Evolutionary conservation across 1,140 invertebrate species (phyloP).

Genomic region (Drosophila nikananu): DNA sequence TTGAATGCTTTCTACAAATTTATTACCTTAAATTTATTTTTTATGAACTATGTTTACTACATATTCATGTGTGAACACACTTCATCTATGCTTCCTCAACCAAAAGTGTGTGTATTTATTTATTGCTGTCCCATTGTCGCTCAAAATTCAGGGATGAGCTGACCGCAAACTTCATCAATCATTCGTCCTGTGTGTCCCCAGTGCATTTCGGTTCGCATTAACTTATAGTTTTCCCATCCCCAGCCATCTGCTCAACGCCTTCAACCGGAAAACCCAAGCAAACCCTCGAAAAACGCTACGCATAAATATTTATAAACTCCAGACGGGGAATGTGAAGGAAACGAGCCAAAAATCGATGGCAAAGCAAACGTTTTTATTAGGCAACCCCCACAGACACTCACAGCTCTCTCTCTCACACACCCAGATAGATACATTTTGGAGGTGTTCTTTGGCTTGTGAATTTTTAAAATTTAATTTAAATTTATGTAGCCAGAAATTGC

Average conservation of each 20-base stretch:
- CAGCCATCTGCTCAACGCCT: slow-evolving; percentile 20
- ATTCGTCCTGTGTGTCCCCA: slow-evolving; percentile 1
- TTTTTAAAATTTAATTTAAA: slow-evolving; percentile 84
- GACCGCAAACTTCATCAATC: slow-evolving; percentile 38
- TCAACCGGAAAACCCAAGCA: slow-evolving; percentile 10
- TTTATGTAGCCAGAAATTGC: slow-evolving; percentile 63
- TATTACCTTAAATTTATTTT: not conserved
- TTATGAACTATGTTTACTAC: not conserved
- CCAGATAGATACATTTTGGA: slow-evolving; percentile 9
- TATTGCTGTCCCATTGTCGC: slow-evolving; percentile 42
- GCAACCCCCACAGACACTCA: slow-evolving; percentile 3
- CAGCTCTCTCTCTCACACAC: slow-evolving; percentile 1
- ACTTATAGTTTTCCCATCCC: slow-evolving; percentile 48
- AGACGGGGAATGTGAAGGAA: slow-evolving; percentile 40
- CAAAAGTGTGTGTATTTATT: slow-evolving; percentile 3
- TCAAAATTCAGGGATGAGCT: slow-evolving; percentile 3
- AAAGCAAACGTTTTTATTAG: slow-evolving; percentile 57
- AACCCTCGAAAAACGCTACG: slow-evolving; percentile 31
- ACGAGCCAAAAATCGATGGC: slow-evolving; percentile 68
- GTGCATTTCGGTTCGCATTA: slow-evolving; percentile 32
- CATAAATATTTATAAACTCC: slow-evolving; percentile 78
- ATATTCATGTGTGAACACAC: no score
- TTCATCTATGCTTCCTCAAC: no score
- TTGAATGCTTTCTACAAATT: not conserved
- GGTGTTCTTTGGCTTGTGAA: slow-evolving; percentile 62